Evolutionary conservation across 2,113 vertebrate genomes (phyloP), one percentile per base, ranked within the genome.

Genomic region (Lepisosteus osseus): DNA sequence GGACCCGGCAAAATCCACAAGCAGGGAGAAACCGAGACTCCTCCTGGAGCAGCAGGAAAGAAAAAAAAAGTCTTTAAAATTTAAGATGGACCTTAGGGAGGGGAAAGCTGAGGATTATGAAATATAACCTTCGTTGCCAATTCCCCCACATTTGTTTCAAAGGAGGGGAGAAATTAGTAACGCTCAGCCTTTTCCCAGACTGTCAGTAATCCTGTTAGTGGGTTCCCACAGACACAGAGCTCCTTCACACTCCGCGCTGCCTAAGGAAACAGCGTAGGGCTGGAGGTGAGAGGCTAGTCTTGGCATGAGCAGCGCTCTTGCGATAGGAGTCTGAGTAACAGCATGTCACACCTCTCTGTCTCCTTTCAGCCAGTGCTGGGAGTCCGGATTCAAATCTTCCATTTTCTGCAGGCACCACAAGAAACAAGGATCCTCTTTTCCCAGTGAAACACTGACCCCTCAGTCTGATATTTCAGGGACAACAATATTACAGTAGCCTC

Each of bases 131-230:
- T 56, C 17, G 29, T 29, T 29, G 29, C 29, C 29, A 29, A 29
- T 29, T 29, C 29, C 29, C 29, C 29, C 29, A 29, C 68, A 14
- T 15, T 70, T 62, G 69, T 54, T 5, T 61, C 68, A 13, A 17
- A 17, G 11, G 14, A 15, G n/a, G 45, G 47, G 15, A 55, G 67
- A 69, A 69, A 69, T 69, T 69, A 69, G 51, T 54, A 55, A 69
- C 54, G 67, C 51, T 56, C 57, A 6, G 4, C 57, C 42, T 54
- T 15, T 61, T 29, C 57, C 15, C 56, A 62, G 43, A 61, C 42
- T 44, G 59, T 29, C 59, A n/a, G 69, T 70, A 61, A 51, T 70
- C 69, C 57, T 62, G 69, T 62, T 51, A 61, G 9, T n/a, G 41
- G 3, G 12, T 43, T 44, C 54, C 40, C 54, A 56, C 51, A 56